Conservation (phyloP, 2,797 vertebrate species). For the Benthosema pterotum region DNA sequence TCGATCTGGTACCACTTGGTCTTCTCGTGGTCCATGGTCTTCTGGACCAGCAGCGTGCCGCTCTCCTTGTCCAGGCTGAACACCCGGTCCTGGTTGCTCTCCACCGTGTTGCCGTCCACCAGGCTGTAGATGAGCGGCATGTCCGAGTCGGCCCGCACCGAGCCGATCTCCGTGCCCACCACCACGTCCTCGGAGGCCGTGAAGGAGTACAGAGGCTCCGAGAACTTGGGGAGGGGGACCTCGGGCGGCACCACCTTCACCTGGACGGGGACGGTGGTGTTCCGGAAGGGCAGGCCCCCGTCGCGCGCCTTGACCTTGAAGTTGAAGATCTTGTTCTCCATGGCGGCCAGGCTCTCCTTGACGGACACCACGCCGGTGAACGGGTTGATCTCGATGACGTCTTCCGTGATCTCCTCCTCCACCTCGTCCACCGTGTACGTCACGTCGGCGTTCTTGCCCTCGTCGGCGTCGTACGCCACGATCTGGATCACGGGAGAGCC, state of each 20-base stretch:
- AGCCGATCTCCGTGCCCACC: constrained; percentile 91
- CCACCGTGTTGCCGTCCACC: constrained; percentile 92
- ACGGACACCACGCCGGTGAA: constrained; percentile 90
- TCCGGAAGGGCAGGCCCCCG: constrained; percentile 90
- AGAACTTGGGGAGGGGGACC: constrained; percentile 91
- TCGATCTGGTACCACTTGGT: constrained; percentile 97
- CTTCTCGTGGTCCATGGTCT: constrained; percentile 91
- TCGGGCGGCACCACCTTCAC: constrained; percentile 92
- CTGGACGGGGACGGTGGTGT: constrained; percentile 88
- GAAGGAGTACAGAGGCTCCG: constrained; percentile 94
- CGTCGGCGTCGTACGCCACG: constrained; percentile 94
- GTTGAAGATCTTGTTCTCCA: constrained; percentile 93
- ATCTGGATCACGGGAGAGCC: constrained; percentile 93
- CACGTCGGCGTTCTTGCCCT: constrained; percentile 96
- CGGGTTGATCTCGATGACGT: constrained; percentile 92
- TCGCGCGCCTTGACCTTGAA: constrained; percentile 95
- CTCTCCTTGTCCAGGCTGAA: constrained; percentile 89
- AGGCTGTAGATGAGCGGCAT: constrained; percentile 95
- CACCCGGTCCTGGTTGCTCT: constrained; percentile 92
- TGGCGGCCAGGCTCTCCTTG: constrained; percentile 89
- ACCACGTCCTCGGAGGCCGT: constrained; percentile 92
- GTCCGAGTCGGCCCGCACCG: constrained; percentile 87
- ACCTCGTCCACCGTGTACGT: constrained; percentile 90
- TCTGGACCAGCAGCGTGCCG: constrained; percentile 88
- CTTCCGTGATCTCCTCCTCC: constrained; percentile 84